phyloP scores from a whole-genome alignment of 2,113 vertebrate species.

The Callospermophilus lateralis region DNA sequence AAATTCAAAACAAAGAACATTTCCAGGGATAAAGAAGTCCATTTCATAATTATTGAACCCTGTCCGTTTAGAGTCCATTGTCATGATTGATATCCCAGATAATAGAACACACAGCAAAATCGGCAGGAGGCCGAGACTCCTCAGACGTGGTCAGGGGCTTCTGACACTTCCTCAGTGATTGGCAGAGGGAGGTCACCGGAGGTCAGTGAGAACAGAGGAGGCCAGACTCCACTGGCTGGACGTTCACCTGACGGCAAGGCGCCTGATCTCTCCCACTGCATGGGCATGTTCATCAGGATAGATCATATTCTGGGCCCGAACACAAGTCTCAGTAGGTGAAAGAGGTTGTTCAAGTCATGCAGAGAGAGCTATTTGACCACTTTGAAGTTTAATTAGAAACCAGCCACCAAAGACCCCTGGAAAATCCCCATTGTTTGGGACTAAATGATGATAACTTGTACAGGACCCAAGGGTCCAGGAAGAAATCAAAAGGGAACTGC shows the following conservation, averaged over 20 bases:
- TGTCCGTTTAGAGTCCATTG: background rate
- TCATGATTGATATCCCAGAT: background rate
- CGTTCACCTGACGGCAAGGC: background rate
- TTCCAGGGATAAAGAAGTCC: background rate
- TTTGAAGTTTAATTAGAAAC: background rate
- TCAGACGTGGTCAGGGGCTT: background rate
- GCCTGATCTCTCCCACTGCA: background rate
- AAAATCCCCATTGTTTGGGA: background rate
- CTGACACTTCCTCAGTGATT: background rate
- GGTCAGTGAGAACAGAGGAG: background rate
- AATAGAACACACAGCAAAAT: background rate
- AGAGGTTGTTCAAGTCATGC: background rate
- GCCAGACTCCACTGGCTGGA: background rate
- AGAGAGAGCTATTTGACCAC: background rate
- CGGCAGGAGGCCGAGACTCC: background rate
- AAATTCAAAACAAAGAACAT: background rate
- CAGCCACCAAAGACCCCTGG: background rate
- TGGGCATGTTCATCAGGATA: background rate
- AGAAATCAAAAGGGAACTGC: background rate
- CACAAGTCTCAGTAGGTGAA: background rate
- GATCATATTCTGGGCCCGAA: background rate
- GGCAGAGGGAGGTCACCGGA: background rate
- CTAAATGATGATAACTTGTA: background rate
- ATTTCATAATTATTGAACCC: background rate
- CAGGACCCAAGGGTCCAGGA: background rate